Evolutionary conservation across 2,888 invertebrate species (phyloP), one percentile per base, ranked within the genome.

Genomic region (Geophilus truncorum): DNA sequence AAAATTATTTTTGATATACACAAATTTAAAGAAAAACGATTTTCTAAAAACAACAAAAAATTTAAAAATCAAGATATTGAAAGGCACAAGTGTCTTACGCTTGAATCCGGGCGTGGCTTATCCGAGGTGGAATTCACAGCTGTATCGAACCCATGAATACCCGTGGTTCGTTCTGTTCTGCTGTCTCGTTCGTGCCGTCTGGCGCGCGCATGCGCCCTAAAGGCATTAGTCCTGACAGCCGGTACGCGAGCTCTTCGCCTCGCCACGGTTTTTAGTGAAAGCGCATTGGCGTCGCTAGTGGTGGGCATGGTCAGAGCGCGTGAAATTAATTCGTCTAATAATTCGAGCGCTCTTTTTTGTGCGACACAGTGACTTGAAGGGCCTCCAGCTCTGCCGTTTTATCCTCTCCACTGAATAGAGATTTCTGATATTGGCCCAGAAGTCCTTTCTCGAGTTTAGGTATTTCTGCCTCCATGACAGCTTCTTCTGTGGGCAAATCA

Each of bases 391-490:
- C 80, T 0, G 62, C 70, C 23, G 10, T 23, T 51, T 51, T 40
- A 23, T 10, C 4, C 23, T 40, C 51, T 4, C 51, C 80, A n/a
- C 70, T 70, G 70, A 70, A 30, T 10, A 62, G 18, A n/a, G 32
- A 21, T 30, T 70, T 34, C 6, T 34, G 70, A 21, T 80, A 80
- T 70, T 80, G 80, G 23, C 28, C 25, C 70, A 80, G 70, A 6
- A 80, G 70, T 32, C 34, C 32, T 18, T 80, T 70, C 34, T 70
- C 80, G 21, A 18, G n/a, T 36, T 70, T 70, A 23, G 70, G 70
- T 18, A 80, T 34, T 70, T 80, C 80, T 23, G 62, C 70, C 25
- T 80, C 80, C 80, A 80, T 80, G 12, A 70, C 80, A 18, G 70
- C 70, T 34, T 80, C 80, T 36, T 80, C 80, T 80, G 80, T 15